Evolutionary conservation across 2,113 vertebrate genomes (phyloP), one percentile per base, ranked within the genome.

Genomic region (Anarhynchus alexandrinus): DNA sequence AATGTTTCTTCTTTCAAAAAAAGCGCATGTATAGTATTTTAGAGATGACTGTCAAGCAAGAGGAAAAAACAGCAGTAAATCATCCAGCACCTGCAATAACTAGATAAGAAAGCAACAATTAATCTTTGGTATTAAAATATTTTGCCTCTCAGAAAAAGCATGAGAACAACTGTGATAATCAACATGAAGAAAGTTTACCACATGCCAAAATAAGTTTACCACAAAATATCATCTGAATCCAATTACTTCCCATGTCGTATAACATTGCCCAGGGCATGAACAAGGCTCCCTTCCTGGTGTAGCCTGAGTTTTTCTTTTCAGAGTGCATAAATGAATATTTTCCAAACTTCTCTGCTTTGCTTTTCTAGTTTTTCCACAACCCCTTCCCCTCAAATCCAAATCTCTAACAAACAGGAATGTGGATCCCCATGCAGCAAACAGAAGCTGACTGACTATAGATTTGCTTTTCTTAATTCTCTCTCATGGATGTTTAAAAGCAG

Each of bases 101-200:
- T 85, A 95, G 81, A 94, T 94, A 94, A 95, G 71, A 96, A 19
- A 89, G 45, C 25, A 96, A 76, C 88, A 96, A 94, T 94, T 95
- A 96, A 94, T 91, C 80, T 85, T 92, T 51, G 22, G 12, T 86
- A 93, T 86, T 92, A 80, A 96, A 95, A 49, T 87, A 89, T 91
- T 95, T 79, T 95, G 86, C 83, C 74, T 76, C 70, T 82, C 83
- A 95, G 94, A 83, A 94, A 79, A 95, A 79, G 69, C 57, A 59
- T 11, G 54, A 86, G 64, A 95, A 95, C 34, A 85, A 88, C 71
- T 66, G 67, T 55, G 91, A 96, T 94, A 96, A 96, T 84, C 51
- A 90, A 94, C 93, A 93, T 57, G 49, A 91, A 87, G 73, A 82
- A 93, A 89, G 73, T 82, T 85, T 93, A 85, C 40, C 43, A 79